Base-by-base conservation (phyloP, 2,797 vertebrate genomes). In the Nyctalus aviator region DNA sequence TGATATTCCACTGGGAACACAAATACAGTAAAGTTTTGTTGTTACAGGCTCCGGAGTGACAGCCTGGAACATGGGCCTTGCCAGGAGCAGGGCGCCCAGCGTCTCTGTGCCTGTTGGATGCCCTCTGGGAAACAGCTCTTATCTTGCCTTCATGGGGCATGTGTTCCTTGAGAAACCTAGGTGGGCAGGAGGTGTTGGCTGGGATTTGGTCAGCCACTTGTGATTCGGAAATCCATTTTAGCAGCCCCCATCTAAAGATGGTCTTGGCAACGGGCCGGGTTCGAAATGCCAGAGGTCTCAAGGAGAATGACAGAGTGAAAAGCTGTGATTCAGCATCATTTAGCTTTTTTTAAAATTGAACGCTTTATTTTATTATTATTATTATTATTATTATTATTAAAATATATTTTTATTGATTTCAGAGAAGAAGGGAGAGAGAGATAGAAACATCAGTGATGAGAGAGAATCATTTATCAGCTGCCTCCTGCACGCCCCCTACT, bases 181-280 rank as follows among this genome's bases (percentile, higher is more conserved):
- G 21, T 32, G 64, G 20, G 57, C 30, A 30, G 44, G 27, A 84
- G 25, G 6, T 89, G 20, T 83, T 85, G 66, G 55, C 69, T 82
- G 62, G 44, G n/a, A 55, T 73, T 17, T 71, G 3, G 46, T 59
- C 23, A 46, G 64, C 32, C 32, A 84, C 44, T 50, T 84, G 14
- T 68, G 69, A 88, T 75, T 32, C 18, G 78, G 76, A 91, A 89
- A 57, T 71, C 50, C 27, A 57, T 88, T 79, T 72, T 79, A 90
- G 37, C 23, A 18, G 6, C 20, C n/a, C 20, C 1, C 18, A 59
- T 37, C 59, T 85, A 93, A 94, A 86, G 73, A 85, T 14, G 82
- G 50, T 13, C 84, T 92, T 93, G 53, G 53, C n/a, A 62, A 62
- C 13, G 44, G 18, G 21, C 53, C 7, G 3, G 41, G 37, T n/a